Evolutionary conservation across 2,888 invertebrate species (phyloP), one percentile per base, ranked within the genome.

Genomic region (Drosophila lacicola): DNA sequence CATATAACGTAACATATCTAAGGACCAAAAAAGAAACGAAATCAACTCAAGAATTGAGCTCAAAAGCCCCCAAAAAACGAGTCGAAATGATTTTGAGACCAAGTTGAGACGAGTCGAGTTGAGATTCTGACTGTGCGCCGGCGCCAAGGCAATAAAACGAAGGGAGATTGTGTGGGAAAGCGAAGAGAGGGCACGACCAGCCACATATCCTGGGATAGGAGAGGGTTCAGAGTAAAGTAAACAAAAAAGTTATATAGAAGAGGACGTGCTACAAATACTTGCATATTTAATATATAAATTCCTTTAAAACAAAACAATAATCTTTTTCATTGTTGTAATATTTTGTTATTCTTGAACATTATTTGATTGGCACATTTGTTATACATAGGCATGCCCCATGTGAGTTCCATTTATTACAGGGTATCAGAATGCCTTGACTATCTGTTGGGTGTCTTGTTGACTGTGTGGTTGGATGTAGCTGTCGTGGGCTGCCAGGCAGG

Each of bases 141-240:
- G 84, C 83, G 87, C 66, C 84, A 67, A 80, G 71, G 83, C 71
- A 79, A 77, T 72, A 79, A 74, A 74, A 74, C 56, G 55, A 50
- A 41, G 49, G 39, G 29, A 29, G 29, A 29, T 29, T 29, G 25
- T 36, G n/a, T 8, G 1, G 0, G 11, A 1, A 10, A 9, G 5
- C 5, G 9, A 6, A 9, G 9, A 3, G 11, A 9, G 1, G 39
- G 21, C 2, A n/a, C 2, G 56, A 58, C 54, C 25, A 33, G 19
- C 1, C n/a, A 17, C 9, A 56, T 71, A 67, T 36, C 66, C 66
- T 74, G 17, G 17, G 17, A 17, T 17, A 17, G 17, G 17, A 17
- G 1, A 17, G 17, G 17, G 2, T 17, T 17, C 17, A 1, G 17
- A 1, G 17, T 13, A 21, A 21, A 44, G n/a, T 39, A 13, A 13